Evolutionary conservation across 2,888 invertebrate species (phyloP), one percentile per base, ranked within the genome.

Genomic region (Heliconius erato): DNA sequence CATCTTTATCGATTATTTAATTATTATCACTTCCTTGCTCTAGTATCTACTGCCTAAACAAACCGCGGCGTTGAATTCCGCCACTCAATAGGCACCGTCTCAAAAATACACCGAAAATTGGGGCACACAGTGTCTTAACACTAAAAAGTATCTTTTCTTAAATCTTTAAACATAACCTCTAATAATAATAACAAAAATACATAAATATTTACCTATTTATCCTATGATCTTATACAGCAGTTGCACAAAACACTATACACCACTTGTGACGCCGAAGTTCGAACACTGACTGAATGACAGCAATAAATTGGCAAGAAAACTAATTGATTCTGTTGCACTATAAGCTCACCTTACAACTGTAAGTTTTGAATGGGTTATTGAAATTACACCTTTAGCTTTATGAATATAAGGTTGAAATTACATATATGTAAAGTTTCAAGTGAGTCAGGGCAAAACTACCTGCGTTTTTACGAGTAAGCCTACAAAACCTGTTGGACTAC

Each of bases 231-330:
- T 77, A 67, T 67, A n/a, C 82, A 35, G 74, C 44, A 68, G 63
- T 23, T 32, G 79, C 65, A 63, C n/a, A 63, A 63, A 72, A 63
- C 84, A 86, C 86, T 81, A 72, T 74, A 83, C 85, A 85, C 85
- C 82, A 87, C 87, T 84, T 82, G 77, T 83, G 79, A 80, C 77
- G 74, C 71, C 85, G 85, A 85, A 83, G 83, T 84, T 85, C 84
- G 82, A 85, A 86, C 84, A 86, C 87, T 85, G 85, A 89, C 88
- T 88, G 88, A 87, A 85, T 84, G 85, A 85, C 86, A 87, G 86
- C 85, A 88, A 88, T 87, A 87, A 88, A 88, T 87, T 87, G 85
- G 85, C 85, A 85, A 86, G 86, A 85, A 84, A 84, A 85, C 85
- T 86, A 87, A 88, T 88, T 88, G 86, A 86, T 86, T 86, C 86